Base-by-base conservation (phyloP, 2,888 invertebrate species). In the Odontocolon sp. region DNA sequence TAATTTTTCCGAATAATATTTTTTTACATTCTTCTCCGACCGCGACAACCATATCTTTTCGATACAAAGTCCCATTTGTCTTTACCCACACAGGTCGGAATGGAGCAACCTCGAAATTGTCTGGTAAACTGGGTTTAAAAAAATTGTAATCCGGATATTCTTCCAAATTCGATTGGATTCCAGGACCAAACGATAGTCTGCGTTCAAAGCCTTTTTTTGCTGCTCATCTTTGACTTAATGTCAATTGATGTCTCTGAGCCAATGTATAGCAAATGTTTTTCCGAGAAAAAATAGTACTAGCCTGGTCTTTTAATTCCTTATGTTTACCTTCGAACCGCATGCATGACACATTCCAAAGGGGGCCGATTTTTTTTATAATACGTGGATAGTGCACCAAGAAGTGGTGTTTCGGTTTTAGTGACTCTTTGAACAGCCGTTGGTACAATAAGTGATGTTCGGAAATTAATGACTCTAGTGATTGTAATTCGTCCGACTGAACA, bases 271-370 rank as follows among this genome's bases (percentile, higher is more conserved):
- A 33, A 11, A 70, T n/a, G 64, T 80, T 80, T 11, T 45, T 63
- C 8, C 73, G 40, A 1, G 68, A 67, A 31, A 23, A 36, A 1
- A 40, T 75, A 11, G 11, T 14, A 26, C 45, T 66, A 0, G 73
- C 64, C 21, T 52, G 38, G n/a, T 69, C 59, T 64, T 73, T 76
- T 3, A 67, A 18, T 50, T 42, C 5, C 36, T 59, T 72, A 14
- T 80, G 77, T 6, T 47, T 36, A 1, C 63, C 61, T 56, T 80
- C 80, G 18, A 54, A 68, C 26, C 47, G 64, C 6, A 80, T 75
- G 9, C 77, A 77, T 0, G 69, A 59, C 3, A 78, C 1, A 26
- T 38, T 50, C 54, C 50, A 67, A 28, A 77, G 16, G 8, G 78
- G 69, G 11, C 78, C 78, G n/a, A 74, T 47, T 45, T 54, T 3